Base-by-base conservation (phyloP, 2,113 vertebrate genomes). In the Gallinago media region DNA sequence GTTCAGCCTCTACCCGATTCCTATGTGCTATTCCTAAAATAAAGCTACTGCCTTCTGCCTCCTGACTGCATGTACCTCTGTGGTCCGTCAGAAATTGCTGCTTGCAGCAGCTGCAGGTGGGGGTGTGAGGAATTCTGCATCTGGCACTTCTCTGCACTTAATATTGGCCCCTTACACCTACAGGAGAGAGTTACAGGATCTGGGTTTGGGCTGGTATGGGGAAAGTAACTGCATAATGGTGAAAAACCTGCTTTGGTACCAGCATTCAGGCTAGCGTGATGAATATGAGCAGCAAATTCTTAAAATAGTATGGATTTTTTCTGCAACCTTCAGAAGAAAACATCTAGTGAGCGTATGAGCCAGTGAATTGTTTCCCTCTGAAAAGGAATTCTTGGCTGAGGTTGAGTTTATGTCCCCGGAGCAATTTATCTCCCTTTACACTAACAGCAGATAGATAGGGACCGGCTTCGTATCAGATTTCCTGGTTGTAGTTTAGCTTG, bases 21-120 rank as follows among this genome's bases (percentile, higher is more conserved):
- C 89, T 62, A 12, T 59, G 73, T 94, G 84, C 89, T 92, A 6
- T 40, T 63, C 95, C 96, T 56, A 19, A 78, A 98, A 98, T 98
- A 97, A 98, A 98, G 94, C 91, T 92, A 54, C 67, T 75, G 84
- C 92, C 85, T 94, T 92, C 92, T 91, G 93, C 95, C 94, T 94
- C 91, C 80, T 31, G 59, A 22, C 26, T 75, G 84, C 70, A 15
- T 5, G 7, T 42, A 3, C 19, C 42, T 71, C 63, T 42, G 42
- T 36, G n/a, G 21, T 36, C 49, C 49, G 34, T 56, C 32, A 22
- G 10, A 6, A 55, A 12, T 6, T 4, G 58, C 75, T 73, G 5
- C 3, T 7, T 11, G 8, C 5, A 7, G 5, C 10, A 17, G 61
- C 34, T 10, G 13, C 44, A 16, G 59, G 9, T 6, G 70, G 12